phyloP scores from a whole-genome alignment of 2,797 vertebrate genomes.

The Bradypodion ventrale region DNA sequence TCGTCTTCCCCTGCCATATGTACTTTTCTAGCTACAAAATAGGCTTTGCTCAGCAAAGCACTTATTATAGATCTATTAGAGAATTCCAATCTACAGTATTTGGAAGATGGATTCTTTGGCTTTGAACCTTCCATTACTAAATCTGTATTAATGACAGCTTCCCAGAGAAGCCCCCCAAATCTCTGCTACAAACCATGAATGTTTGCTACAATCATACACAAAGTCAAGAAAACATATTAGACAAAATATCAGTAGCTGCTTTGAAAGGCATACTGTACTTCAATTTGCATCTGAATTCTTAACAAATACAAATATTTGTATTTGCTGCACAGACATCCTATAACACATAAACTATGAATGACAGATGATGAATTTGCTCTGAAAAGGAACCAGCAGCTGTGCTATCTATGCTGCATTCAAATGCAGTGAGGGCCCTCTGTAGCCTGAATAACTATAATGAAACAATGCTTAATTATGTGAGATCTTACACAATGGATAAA shows the following conservation, averaged over 20 bases:
- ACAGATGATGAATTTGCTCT: conserved; percentile 15
- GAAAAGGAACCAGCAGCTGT: conserved; percentile 28
- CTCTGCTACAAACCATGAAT: conserved; percentile 33
- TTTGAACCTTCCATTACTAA: conserved; percentile 41
- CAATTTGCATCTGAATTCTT: conserved; percentile 53
- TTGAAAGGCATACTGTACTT: conserved; percentile 36
- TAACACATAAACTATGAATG: conserved; percentile 24
- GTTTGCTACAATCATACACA: conserved; percentile 46
- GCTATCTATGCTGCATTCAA: neutral
- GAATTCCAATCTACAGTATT: conserved; percentile 21
- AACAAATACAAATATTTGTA: conserved; percentile 48
- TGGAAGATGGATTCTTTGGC: conserved; percentile 55
- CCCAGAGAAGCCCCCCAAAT: conserved; percentile 36
- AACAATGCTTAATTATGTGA: neutral
- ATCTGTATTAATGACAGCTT: conserved; percentile 37
- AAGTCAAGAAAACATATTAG: conserved; percentile 40
- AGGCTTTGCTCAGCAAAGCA: conserved; percentile 29
- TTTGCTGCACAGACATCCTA: conserved; percentile 27
- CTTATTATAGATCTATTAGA: conserved; percentile 20
- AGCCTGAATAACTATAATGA: neutral
- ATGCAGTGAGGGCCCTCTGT: neutral
- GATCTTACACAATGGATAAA: neutral
- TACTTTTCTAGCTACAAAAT: conserved; percentile 7
- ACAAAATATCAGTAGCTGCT: conserved; percentile 48
- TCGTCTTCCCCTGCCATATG: neutral